Evolutionary conservation across 2,113 vertebrate species (phyloP).

Genomic region (Balaenoptera acutorostrata): DNA sequence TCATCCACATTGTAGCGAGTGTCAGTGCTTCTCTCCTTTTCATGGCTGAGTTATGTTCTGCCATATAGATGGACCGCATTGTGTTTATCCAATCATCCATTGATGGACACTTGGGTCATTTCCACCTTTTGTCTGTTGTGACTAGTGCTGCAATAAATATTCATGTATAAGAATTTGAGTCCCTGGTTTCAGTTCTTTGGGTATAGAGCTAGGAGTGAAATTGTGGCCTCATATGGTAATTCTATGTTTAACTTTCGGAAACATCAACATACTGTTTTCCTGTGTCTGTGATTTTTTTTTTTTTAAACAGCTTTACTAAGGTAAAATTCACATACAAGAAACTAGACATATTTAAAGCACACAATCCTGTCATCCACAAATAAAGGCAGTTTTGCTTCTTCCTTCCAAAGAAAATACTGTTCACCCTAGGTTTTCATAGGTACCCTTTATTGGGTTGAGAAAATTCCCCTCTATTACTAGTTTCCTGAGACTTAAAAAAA

Average conservation of each 20-base stretch:
- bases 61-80: rapidly evolving
- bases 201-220: background rate
- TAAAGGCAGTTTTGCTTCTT: background rate
- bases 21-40: background rate
- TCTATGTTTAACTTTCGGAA: background rate
- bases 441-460: background rate
- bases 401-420: background rate
- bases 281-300: background rate
- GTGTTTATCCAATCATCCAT: background rate
- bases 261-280: background rate
- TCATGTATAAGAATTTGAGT: background rate
- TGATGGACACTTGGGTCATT: background rate
- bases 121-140: background rate
- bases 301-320: background rate
- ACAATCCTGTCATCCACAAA: background rate
- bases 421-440: background rate
- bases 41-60: background rate
- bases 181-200: background rate
- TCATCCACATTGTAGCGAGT: no score
- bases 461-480: background rate
- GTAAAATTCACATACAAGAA: background rate
- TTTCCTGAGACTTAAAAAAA: background rate
- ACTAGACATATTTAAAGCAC: background rate
- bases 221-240: background rate
- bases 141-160: background rate